Evolutionary conservation across 2,888 invertebrate genomes (phyloP), one percentile per base, ranked within the genome.

Genomic region (Pocota personata): DNA sequence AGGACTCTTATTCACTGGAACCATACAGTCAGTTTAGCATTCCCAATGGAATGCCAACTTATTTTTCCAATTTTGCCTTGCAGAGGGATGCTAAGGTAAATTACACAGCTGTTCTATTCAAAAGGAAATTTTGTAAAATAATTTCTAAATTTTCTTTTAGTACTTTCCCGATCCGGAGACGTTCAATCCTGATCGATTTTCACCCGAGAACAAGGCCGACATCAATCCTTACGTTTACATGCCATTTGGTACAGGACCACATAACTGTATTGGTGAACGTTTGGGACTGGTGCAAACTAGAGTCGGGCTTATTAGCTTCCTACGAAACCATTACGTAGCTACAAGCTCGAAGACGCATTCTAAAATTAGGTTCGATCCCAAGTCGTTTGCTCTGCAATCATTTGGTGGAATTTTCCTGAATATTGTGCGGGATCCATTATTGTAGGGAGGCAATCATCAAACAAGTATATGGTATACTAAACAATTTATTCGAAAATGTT

Each of bases 181-280:
- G 19, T 92, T 91, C 57, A 88, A 90, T 72, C 92, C 92, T 0
- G 91, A 92, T 71, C 89, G 92, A 6, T 92, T 92, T 79, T 77
- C 89, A 0, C 67, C 88, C 0, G 78, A 88, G 19, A 88, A 87
- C 0, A 62, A 88, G 0, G 16, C 69, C 0, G 83, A 84, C 1
- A 89, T 91, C 40, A 67, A 84, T 12, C 90, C 91, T 1, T 90
- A 90, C 88, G 88, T 90, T 0, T 91, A 90, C 82, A 87, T 92
- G 82, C 92, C 92, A 0, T 92, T 92, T 69, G 92, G 92, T 3
- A 88, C 87, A 5, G 92, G 92, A 3, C 91, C 91, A 2, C 91
- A 90, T 76, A 89, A 90, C 27, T 92, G 92, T 32, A 90, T 92
- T 72, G 92, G 92, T 12, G 91, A 91, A 84, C 90, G 92, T 2